Evolutionary conservation across 1,140 invertebrate species (phyloP).

Genomic region (Adoxophyes honmai): DNA sequence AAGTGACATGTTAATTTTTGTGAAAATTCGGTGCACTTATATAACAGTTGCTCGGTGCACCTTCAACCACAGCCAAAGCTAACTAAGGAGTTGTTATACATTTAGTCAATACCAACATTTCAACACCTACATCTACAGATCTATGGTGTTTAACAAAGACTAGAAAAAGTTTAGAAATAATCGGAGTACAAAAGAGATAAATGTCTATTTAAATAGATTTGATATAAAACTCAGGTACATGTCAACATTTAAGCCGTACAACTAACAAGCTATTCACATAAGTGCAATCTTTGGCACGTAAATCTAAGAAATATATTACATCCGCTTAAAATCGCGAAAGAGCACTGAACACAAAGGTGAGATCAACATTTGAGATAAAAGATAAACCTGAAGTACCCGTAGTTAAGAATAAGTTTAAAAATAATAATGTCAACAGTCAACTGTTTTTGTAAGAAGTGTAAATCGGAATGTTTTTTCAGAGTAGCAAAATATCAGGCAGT

Average conservation of each 20-base stretch:
- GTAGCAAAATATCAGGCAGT: slow-evolving; percentile 21
- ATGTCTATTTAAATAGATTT: slow-evolving; percentile 9
- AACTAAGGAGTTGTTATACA: slow-evolving; percentile 3
- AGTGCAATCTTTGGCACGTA: slow-evolving; percentile 20
- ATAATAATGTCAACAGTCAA: slow-evolving; percentile 10
- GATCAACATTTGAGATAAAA: not conserved
- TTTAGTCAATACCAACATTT: slow-evolving; percentile 1
- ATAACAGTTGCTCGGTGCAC: slow-evolving; percentile 1
- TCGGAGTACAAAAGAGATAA: slow-evolving; percentile 2
- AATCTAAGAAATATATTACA: slow-evolving; percentile 4
- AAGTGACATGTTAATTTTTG: too few species aligned
- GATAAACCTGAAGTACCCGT: too few species aligned
- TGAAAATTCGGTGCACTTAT: not conserved
- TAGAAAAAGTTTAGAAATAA: slow-evolving; percentile 5
- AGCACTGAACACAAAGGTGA: slow-evolving; percentile 4
- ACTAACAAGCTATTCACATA: slow-evolving; percentile 7
- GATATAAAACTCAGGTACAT: slow-evolving; percentile 13
- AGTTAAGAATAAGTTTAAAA: too few species aligned
- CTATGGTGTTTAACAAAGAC: not conserved
- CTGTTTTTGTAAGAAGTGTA: slow-evolving; percentile 17
- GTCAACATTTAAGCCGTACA: slow-evolving; percentile 11
- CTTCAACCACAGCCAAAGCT: slow-evolving; percentile 13
- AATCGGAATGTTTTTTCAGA: slow-evolving; percentile 33
- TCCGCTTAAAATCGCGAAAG: not conserved
- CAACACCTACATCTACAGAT: slow-evolving; percentile 4